Evolutionary conservation across 92 coral and sea anemone species (phyloP).

Genomic region (Phenganax stokvisi): DNA sequence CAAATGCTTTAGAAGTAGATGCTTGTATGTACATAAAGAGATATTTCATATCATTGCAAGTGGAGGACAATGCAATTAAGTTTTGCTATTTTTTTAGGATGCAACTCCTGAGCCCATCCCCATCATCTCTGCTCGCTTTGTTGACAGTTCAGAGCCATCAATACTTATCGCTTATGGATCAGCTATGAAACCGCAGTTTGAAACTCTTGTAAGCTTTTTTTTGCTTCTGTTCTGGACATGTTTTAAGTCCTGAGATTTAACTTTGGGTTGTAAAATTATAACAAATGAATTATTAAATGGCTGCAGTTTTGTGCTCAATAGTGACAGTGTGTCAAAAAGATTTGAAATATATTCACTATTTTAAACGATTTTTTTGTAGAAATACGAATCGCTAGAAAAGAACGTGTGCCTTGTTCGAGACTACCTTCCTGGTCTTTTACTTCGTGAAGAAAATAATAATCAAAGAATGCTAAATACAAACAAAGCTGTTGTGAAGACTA

Average conservation of each 20-base stretch:
- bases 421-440: constrained; percentile 59
- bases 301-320: neutral
- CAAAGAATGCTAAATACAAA: constrained; percentile 56
- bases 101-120: constrained; percentile 66
- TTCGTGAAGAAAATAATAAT: constrained; percentile 51
- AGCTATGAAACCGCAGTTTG: constrained; percentile 80
- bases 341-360: neutral
- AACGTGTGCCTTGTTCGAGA: constrained; percentile 69
- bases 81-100: constrained; percentile 34
- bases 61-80: neutral
- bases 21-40: too few species aligned
- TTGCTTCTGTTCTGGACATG: neutral
- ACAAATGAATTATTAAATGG: too few species aligned
- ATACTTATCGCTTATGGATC: constrained; percentile 87
- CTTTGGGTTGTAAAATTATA: too few species aligned
- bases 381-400: constrained; percentile 70
- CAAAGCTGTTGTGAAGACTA: constrained; percentile 45
- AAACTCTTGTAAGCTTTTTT: constrained; percentile 61
- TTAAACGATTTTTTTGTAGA: constrained; percentile 24
- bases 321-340: too few species aligned
- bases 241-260: too few species aligned
- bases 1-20: too few species aligned
- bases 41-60: neutral
- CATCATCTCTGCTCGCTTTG: constrained; percentile 63
- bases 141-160: constrained; percentile 65